Evolutionary conservation across 1,140 invertebrate species (phyloP).

Genomic region (Heliconius hewitsoni): DNA sequence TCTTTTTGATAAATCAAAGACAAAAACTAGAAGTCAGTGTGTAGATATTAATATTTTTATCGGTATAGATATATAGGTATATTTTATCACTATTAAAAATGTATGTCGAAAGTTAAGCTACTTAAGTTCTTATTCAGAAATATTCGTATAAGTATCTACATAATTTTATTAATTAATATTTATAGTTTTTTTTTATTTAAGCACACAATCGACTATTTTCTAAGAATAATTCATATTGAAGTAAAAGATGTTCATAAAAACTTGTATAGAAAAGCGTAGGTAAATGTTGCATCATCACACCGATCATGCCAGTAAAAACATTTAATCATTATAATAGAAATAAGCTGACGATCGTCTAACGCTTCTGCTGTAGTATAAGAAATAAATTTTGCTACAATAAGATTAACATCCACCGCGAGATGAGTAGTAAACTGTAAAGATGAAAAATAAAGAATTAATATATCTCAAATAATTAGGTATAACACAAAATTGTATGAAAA

Average conservation of each 20-base stretch:
- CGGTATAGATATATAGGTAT: neutral
- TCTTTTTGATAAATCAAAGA: neutral
- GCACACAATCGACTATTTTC: too few species aligned
- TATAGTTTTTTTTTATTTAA: too few species aligned
- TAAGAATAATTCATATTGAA: neutral
- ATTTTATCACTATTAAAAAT: neutral
- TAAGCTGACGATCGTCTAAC: slow-evolving; percentile 10
- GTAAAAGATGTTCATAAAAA: neutral
- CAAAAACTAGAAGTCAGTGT: slow-evolving; percentile 6
- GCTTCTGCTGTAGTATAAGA: neutral
- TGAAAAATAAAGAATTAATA: neutral
- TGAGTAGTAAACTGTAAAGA: neutral
- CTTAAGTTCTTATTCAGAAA: neutral
- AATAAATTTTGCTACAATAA: slow-evolving; percentile 10
- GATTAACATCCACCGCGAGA: neutral
- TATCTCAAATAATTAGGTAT: neutral
- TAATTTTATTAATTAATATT: too few species aligned
- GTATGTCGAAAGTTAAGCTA: neutral
- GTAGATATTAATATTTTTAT: neutral
- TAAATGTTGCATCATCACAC: slow-evolving; percentile 6
- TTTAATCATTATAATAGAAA: slow-evolving; percentile 16
- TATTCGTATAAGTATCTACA: neutral
- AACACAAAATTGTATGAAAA: neutral
- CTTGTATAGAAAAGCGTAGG: neutral
- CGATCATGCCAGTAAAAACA: slow-evolving; percentile 20